phyloP scores from a whole-genome alignment of 2,888 invertebrate species.

The Melinaea marsaeus region DNA sequence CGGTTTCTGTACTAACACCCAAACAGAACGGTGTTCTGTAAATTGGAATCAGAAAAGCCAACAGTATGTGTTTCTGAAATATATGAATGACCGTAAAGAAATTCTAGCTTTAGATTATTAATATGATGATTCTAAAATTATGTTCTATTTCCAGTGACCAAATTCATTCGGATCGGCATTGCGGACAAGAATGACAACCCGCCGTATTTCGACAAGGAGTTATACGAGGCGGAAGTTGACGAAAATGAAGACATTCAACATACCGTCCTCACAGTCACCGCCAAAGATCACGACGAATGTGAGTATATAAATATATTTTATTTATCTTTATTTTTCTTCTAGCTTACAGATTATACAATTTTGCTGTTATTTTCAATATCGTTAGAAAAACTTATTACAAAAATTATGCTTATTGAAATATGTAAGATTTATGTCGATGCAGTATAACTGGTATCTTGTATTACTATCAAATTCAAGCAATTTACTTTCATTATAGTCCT shows the following conservation, averaged over 20 bases:
- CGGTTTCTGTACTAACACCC: neutral
- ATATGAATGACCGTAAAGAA: too few species aligned
- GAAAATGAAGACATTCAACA: slow-evolving; percentile 98
- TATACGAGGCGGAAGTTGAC: slow-evolving; percentile 98
- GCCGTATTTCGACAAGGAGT: slow-evolving; percentile 97
- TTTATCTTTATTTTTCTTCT: neutral
- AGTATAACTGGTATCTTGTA: neutral
- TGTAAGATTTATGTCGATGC: too few species aligned
- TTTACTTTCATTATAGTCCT: neutral
- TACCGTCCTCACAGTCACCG: slow-evolving; percentile 97
- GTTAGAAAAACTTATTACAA: too few species aligned
- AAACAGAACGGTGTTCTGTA: neutral
- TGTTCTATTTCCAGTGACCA: slow-evolving; percentile 89
- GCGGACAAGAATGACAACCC: slow-evolving; percentile 99
- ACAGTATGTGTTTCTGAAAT: too few species aligned
- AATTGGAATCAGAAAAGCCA: neutral
- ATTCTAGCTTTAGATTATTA: too few species aligned
- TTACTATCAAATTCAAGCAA: neutral
- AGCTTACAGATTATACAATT: too few species aligned
- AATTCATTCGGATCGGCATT: slow-evolving; percentile 98
- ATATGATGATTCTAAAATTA: neutral
- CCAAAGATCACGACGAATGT: slow-evolving; percentile 99
- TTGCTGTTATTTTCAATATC: too few species aligned
- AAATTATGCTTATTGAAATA: too few species aligned
- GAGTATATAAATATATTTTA: slow-evolving; percentile 71